These are phyloP conservation scores for Druceiella hillmani DNA, from an alignment of 2,888 invertebrate genomes.

Conservation along the genomic window DNA sequence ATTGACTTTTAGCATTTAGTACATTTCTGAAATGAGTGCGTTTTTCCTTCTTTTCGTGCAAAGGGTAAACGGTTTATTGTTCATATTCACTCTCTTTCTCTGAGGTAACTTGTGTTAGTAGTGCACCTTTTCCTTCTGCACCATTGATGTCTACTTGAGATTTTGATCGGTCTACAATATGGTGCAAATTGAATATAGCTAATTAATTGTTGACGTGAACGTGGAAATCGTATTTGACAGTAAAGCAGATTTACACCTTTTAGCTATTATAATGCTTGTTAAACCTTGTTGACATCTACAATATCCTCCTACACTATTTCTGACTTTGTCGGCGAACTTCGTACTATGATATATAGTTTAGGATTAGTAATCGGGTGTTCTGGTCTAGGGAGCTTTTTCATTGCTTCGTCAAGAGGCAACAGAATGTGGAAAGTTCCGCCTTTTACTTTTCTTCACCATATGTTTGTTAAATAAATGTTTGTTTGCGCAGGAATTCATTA, in stretches of 20 bases:
- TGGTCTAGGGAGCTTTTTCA: conserved; percentile 27
- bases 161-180: conserved; percentile 4
- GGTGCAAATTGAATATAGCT: conserved; percentile 4
- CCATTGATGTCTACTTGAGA: conserved; percentile 4
- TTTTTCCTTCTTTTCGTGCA: conserved; percentile 5
- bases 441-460: conserved; percentile 22
- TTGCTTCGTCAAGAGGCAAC: conserved; percentile 28
- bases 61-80: conserved; percentile 6
- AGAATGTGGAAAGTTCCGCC: conserved; percentile 29
- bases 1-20: conserved; percentile 3
- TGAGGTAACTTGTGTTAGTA: conserved; percentile 8
- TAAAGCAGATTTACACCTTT: conserved; percentile 28
- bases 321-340: conserved; percentile 26
- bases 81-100: conserved; percentile 5
- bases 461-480: conserved; percentile 25
- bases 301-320: conserved; percentile 25
- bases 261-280: conserved; percentile 25
- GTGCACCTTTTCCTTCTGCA: too few relatives aligned
- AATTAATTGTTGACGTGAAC: too few relatives aligned
- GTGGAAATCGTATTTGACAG: conserved; percentile 23
- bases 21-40: conserved; percentile 1
- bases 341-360: conserved; percentile 28
- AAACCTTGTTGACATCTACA: conserved; percentile 28
- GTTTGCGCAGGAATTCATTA: conserved; percentile 28
- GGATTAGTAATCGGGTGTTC: conserved; percentile 27